A percentile compares a stretch with the other conserved stretches of the same genome.
phyloP scores from a whole-genome alignment of 2,888 invertebrate genomes.

The Orthosia gracilis region DNA sequence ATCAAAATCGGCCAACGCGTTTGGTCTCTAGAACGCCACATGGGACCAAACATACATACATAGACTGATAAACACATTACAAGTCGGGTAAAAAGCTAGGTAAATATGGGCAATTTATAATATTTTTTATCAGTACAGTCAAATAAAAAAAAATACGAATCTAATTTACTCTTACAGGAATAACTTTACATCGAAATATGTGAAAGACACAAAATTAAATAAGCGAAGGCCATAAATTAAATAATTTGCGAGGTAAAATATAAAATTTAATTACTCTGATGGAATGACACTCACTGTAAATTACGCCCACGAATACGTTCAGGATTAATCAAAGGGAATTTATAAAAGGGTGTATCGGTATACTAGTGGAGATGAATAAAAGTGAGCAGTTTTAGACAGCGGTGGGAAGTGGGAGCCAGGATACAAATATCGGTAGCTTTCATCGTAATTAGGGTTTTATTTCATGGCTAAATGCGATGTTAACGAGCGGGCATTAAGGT shows the following conservation, averaged over 20 bases:
- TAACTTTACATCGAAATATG: conserved; percentile 7
- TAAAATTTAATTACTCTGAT: conserved; percentile 52
- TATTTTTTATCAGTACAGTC: too few relatives aligned
- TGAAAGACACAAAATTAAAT: conserved; percentile 21
- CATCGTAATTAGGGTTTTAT: conserved; percentile 63
- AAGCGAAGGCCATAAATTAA: conserved; percentile 39
- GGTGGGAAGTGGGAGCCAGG: conserved; percentile 42
- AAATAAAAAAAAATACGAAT: background rate
- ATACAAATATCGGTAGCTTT: conserved; percentile 70
- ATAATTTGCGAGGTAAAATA: conserved; percentile 35
- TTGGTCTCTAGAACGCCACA: too few relatives aligned
- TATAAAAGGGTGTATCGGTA: conserved; percentile 55
- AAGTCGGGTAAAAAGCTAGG: too few relatives aligned
- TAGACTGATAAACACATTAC: too few relatives aligned
- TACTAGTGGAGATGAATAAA: conserved; percentile 52
- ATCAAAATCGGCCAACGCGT: too few relatives aligned
- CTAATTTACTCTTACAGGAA: background rate
- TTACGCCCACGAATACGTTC: conserved; percentile 49
- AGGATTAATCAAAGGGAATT: conserved; percentile 46
- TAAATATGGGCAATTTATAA: too few relatives aligned
- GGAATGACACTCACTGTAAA: conserved; percentile 51
- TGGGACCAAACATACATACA: too few relatives aligned
- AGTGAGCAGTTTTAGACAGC: conserved; percentile 54
- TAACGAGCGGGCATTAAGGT: conserved; percentile 73
- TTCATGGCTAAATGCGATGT: conserved; percentile 74